These are phyloP conservation scores for Brachypodius melanocephalos DNA, from an alignment of 2,113 vertebrate genomes.

Conservation along the genomic window DNA sequence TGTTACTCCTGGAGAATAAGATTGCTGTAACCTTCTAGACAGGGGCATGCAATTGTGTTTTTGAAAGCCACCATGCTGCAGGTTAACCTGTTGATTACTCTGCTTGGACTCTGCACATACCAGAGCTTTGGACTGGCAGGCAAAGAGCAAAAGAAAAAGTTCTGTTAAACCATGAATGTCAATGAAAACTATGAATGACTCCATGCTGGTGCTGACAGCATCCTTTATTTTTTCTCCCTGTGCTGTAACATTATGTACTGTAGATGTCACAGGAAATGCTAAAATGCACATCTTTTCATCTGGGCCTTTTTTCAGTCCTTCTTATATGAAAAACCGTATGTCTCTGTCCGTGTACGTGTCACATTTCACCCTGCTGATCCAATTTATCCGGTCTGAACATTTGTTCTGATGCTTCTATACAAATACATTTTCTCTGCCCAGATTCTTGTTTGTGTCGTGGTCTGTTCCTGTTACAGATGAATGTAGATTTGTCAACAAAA, in stretches of 20 bases:
- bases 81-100: slow-evolving; percentile 6
- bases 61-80: neutral
- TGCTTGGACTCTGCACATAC: neutral
- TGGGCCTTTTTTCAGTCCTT: neutral
- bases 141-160: neutral
- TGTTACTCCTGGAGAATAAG: neutral
- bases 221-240: neutral
- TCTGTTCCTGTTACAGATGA: slow-evolving; percentile 19
- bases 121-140: neutral
- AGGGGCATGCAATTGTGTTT: neutral
- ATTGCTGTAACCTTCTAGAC: slow-evolving; percentile 4
- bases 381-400: neutral
- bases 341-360: neutral
- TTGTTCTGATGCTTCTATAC: neutral
- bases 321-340: neutral
- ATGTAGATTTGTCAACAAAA: slow-evolving; percentile 41
- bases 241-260: neutral
- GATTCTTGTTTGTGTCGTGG: neutral
- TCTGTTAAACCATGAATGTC: neutral
- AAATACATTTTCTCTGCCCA: neutral
- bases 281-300: neutral
- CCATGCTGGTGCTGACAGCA: neutral
- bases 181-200: neutral
- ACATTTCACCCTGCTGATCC: slow-evolving; percentile 24
- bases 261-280: slow-evolving; percentile 1